Evolutionary conservation across 2,888 invertebrate genomes (phyloP).

Genomic region (Rhyacophila evoluta): DNA sequence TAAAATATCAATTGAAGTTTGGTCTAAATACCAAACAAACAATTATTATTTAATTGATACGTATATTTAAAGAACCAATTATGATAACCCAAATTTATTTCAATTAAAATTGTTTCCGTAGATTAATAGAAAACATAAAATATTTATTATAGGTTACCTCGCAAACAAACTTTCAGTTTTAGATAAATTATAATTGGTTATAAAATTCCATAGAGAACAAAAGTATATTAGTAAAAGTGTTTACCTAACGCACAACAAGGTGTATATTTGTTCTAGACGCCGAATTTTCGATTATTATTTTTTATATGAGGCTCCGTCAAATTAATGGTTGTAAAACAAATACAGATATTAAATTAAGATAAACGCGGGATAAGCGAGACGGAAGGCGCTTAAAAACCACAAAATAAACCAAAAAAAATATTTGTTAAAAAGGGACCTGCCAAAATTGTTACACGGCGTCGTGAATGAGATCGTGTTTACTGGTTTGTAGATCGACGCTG

Average conservation of each 20-base stretch:
- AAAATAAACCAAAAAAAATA: conserved; percentile 29
- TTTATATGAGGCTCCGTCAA: conserved; percentile 32
- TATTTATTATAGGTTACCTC: too few relatives aligned
- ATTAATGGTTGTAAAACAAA: conserved; percentile 52
- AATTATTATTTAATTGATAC: too few relatives aligned
- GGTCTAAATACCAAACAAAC: too few relatives aligned
- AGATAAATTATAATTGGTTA: neutral
- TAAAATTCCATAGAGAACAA: conserved; percentile 42
- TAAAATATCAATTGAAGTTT: too few relatives aligned
- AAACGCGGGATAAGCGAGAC: conserved; percentile 47
- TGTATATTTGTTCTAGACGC: neutral
- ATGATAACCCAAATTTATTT: too few relatives aligned
- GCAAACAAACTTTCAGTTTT: conserved; percentile 13
- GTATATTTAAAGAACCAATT: too few relatives aligned
- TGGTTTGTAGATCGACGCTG: conserved; percentile 25
- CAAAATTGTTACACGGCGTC: conserved; percentile 37
- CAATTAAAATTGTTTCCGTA: too few relatives aligned
- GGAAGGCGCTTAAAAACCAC: conserved; percentile 32
- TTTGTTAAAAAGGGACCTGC: conserved; percentile 35
- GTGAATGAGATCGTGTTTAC: conserved; percentile 25
- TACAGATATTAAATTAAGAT: conserved; percentile 54
- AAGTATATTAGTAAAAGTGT: conserved; percentile 35
- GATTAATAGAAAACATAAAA: too few relatives aligned
- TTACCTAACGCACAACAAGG: neutral
- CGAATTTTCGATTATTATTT: neutral